Evolutionary conservation across 2,113 vertebrate genomes (phyloP), one percentile per base, ranked within the genome.

Genomic region (Hepsetus odoe): DNA sequence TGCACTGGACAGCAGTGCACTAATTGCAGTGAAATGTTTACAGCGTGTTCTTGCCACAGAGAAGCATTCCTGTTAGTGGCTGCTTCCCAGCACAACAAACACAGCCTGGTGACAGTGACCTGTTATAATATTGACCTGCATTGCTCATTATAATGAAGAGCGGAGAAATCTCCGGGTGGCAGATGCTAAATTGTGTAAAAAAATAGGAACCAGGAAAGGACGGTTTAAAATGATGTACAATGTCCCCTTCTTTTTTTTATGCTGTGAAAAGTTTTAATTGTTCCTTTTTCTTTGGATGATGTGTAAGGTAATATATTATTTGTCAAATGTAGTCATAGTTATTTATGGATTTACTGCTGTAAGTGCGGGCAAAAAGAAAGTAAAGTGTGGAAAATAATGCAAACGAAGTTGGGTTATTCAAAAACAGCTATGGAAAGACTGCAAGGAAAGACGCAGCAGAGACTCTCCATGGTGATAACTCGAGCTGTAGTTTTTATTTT

Each of bases 311-410:
- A 96, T 93, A 95, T 94, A 97, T 95, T 94, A 92, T 96, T 94
- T 96, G 95, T 95, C 91, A 94, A 95, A 94, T 96, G 96, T 96
- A 97, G 96, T 92, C 92, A 95, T 95, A 96, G 96, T 94, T 96
- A 96, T 98, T 97, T 96, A 98, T 96, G 95, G 95, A 94, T 94
- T 94, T 94, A 96, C 94, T 93, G 94, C 93, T 98, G 95, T 97
- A 95, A 96, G 94, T 95, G 94, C 95, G 94, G 93, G 95, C 92
- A 95, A 96, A 91, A 93, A 94, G 87, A 92, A 91, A 42, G 35
- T 90, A 91, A 91, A 96, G 94, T 95, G 93, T 93, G 92, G 92
- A 91, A 91, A 94, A 93, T 22, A 13, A 28, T 1, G 59, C 59
- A 33, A 30, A 40, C 2, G 38, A 51, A 20, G 56, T 53, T 71